Base-by-base conservation (phyloP, 2,797 vertebrate species). In the Rhyacichthys aspro region DNA sequence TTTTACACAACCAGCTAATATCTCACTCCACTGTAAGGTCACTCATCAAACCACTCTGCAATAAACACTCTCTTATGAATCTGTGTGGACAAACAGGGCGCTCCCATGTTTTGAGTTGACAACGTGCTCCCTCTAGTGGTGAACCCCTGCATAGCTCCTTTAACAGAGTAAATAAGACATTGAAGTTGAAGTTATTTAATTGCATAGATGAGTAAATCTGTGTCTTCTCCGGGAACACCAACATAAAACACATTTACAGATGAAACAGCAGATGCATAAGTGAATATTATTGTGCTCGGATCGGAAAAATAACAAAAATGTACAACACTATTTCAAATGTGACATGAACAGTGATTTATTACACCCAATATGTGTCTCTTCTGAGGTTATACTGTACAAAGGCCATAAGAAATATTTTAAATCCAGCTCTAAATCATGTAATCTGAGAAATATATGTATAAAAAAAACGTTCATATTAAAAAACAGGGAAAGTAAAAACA, bases 121-220 rank as follows among this genome's bases (percentile, higher is more conserved):
- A 16, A 10, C 9, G 3, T 33, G 50, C 68, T 18, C 78, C 70
- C 62, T 75, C 83, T 65, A 32, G 74, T 68, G 85, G 70, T 7
- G 1, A n/a, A 28, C 53, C 2, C 0, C 32, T 17, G 11, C 44
- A 0, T 9, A 8, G 43, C 4, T 28, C 23, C 23, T 28, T 5
- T 6, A 28, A 28, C n/a, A 28, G 4, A 28, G 23, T 28, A 28
- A 6, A 5, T 28, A 2, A n/a, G n/a, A 2, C 2, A 28, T 2
- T 28, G 4, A 28, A 28, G 23, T 28, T 28, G 7, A 28, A 28
- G 23, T 28, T 1, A 28, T 28, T 28, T 28, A 28, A 28, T 23
- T 23, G 19, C 19, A 2, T 55, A 43, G 17, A 16, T 11, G 17
- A 59, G n/a, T n/a, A n/a, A n/a, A n/a, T n/a, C n/a, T n/a, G n/a